These are phyloP conservation scores for Lepidonotus clava DNA, from an alignment of 2,888 invertebrate species.

Conservation along the genomic window DNA sequence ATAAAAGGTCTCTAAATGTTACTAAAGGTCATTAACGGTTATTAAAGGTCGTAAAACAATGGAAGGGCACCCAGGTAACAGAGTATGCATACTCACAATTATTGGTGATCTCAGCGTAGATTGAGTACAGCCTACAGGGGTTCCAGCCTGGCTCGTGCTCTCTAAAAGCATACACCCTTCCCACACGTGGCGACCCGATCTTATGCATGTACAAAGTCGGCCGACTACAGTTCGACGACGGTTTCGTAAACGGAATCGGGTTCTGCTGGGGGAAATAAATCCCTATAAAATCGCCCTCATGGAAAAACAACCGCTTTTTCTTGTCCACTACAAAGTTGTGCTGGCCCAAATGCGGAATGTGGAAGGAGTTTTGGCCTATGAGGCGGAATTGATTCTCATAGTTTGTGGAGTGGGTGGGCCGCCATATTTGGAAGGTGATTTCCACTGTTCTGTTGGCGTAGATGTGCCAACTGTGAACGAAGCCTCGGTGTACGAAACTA, in stretches of 20 bases:
- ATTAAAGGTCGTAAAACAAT: no score
- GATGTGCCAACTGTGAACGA: constrained; percentile 50
- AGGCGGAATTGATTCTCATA: constrained; percentile 44
- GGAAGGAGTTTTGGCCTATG: constrained; percentile 46
- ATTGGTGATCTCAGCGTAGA: constrained; percentile 55
- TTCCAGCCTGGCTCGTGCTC: constrained; percentile 54
- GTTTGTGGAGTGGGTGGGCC: constrained; percentile 19
- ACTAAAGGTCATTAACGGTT: no score
- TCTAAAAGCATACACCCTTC: constrained; percentile 49
- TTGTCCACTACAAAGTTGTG: constrained; percentile 27
- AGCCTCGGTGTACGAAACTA: constrained; percentile 45
- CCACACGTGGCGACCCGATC: background rate
- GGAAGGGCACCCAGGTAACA: background rate
- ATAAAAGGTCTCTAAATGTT: no score
- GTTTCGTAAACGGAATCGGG: constrained; percentile 55
- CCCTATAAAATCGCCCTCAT: constrained; percentile 56
- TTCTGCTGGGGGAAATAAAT: constrained; percentile 51
- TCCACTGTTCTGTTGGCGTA: constrained; percentile 48
- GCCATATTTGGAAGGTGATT: constrained; percentile 57
- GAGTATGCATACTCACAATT: constrained; percentile 21
- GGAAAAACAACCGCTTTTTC: constrained; percentile 47
- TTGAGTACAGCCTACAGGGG: constrained; percentile 54
- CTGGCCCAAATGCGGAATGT: constrained; percentile 11
- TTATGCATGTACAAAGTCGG: constrained; percentile 51
- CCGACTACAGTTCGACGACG: background rate